Conservation (phyloP, 30 jellyfish, hydroid and myxozoan genomes). For the Cassiopea xamachana region DNA sequence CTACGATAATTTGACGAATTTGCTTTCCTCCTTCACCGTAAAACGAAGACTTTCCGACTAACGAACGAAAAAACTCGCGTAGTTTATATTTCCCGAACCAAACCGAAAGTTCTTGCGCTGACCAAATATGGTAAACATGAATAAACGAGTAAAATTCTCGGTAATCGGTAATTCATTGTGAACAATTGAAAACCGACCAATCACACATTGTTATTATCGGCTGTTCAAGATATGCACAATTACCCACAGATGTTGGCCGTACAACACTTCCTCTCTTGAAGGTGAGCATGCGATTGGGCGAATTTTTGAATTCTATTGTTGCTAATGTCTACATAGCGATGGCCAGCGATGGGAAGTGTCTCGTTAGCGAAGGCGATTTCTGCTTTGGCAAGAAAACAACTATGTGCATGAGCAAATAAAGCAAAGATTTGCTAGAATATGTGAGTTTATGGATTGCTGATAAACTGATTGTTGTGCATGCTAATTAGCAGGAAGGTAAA, state of each 20-base stretch:
- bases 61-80: slow-evolving; percentile 67
- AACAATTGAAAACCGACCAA: slow-evolving; percentile 67
- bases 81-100: slow-evolving; percentile 75
- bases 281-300: slow-evolving; percentile 44
- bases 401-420: neutral
- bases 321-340: slow-evolving; percentile 3
- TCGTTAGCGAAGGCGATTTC: slow-evolving; percentile 13
- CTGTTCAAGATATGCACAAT: slow-evolving; percentile 26
- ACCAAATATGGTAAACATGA: slow-evolving; percentile 74
- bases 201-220: slow-evolving; percentile 27
- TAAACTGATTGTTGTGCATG: no score
- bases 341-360: neutral
- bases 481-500: no score
- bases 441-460: no score
- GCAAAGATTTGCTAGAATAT: neutral
- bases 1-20: slow-evolving; percentile 64
- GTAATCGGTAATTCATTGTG: slow-evolving; percentile 63
- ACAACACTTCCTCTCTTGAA: slow-evolving; percentile 64
- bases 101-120: slow-evolving; percentile 66
- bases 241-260: slow-evolving; percentile 61
- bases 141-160: slow-evolving; percentile 67
- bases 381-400: neutral
- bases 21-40: slow-evolving; percentile 56
- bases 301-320: slow-evolving; percentile 20
- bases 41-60: slow-evolving; percentile 78